Percentiles rank a stretch among this genome's conserved stretches.
phyloP scores from a whole-genome alignment of 1,140 invertebrate species.

The Microplitis demolitor region DNA sequence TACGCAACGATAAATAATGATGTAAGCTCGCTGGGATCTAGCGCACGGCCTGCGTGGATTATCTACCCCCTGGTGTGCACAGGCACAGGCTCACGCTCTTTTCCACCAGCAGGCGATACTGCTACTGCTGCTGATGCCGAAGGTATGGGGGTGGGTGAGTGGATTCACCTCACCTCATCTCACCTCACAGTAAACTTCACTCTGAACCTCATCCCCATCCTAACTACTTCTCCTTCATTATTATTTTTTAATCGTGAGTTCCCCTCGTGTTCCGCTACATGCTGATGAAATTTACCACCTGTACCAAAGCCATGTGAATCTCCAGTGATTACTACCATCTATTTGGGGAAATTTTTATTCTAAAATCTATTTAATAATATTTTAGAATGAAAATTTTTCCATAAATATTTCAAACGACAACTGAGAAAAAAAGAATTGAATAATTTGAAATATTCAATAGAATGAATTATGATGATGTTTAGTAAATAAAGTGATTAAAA shows the following conservation, averaged over 20 bases:
- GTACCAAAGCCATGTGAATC: neutral
- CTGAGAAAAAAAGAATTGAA: no score
- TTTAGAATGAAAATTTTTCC: no score
- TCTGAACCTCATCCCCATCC: neutral
- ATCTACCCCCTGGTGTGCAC: slow-evolving; percentile 23
- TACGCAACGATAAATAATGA: slow-evolving; percentile 60
- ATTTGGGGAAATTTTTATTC: neutral
- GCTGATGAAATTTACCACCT: slow-evolving; percentile 9
- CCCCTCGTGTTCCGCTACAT: neutral
- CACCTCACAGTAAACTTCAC: neutral
- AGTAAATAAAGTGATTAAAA: no score
- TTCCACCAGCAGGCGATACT: neutral
- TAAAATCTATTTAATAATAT: neutral
- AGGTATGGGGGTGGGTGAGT: no score
- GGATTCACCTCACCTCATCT: neutral
- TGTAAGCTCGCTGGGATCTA: slow-evolving; percentile 43
- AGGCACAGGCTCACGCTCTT: neutral
- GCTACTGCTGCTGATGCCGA: neutral
- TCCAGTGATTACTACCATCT: neutral
- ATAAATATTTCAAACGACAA: no score
- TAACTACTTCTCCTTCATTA: neutral
- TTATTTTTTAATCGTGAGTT: slow-evolving; percentile 17
- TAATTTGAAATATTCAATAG: no score
- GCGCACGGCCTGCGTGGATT: slow-evolving; percentile 34
- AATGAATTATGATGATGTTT: no score